Percentiles rank a stretch among this genome's conserved stretches.
These are phyloP conservation scores for Amazona finschi DNA, from an alignment of 2,797 vertebrate genomes.

Conservation along the genomic window DNA sequence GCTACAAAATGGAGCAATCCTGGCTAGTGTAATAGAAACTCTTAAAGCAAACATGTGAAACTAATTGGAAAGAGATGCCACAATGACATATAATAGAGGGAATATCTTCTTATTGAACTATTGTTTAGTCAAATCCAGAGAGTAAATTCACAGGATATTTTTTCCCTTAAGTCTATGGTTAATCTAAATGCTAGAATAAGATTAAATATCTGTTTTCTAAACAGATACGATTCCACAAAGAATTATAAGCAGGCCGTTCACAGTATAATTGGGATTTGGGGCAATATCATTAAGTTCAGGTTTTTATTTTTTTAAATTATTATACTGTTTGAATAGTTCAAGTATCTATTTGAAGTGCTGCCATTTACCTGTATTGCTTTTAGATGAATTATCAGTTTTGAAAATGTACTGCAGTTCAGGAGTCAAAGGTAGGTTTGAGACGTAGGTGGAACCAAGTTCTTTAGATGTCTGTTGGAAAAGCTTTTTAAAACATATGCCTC, in stretches of 20 bases:
- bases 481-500: neutral
- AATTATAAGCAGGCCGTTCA: neutral
- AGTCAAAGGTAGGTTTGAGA: neutral
- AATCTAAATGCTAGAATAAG: neutral
- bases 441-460: neutral
- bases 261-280: neutral
- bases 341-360: neutral
- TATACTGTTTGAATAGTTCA: neutral
- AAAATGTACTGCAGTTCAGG: neutral
- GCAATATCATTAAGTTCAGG: neutral
- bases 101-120: neutral
- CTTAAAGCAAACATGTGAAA: neutral
- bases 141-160: neutral
- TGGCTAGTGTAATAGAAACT: neutral
- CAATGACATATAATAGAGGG: neutral
- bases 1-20: neutral
- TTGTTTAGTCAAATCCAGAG: neutral
- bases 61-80: neutral
- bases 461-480: neutral
- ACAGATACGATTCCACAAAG: neutral
- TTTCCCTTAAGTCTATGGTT: neutral
- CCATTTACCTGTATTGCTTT: neutral
- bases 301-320: neutral
- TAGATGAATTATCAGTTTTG: neutral
- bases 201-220: neutral